Evolutionary conservation across 2,888 invertebrate genomes (phyloP), one percentile per base, ranked within the genome.

Genomic region (Plusia festucae): DNA sequence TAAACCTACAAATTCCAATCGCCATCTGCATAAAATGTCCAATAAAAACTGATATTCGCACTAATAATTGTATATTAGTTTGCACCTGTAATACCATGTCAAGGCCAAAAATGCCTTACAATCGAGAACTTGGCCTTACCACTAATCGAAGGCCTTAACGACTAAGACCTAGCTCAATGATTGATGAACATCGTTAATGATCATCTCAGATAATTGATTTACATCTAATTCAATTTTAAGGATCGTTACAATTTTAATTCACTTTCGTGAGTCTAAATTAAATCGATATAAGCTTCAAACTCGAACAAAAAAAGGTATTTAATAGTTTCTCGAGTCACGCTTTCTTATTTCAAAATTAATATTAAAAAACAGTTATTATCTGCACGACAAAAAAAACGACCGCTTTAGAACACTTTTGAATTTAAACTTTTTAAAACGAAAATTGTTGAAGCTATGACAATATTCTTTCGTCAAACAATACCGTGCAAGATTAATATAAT

Each of bases 151-250:
- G 73, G 68, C 61, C 56, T 61, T 75, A 69, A 86, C 82, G 84
- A 85, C 80, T 79, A 70, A 73, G 74, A 73, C 79, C 73, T 72
- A 70, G 73, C 65, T 46, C 18, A 56, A 32, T 79, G 81, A 79
- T 80, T 86, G 80, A 89, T 89, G 85, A 61, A 32, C 67, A 68
- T 75, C 71, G 79, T 80, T 85, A 82, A 85, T 77, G 76, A 81
- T 76, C 67, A 66, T 73, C 70, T 65, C 55, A 30, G 69, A 70
- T 84, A 84, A 89, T 89, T 88, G 87, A 87, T 87, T 85, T 79
- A 70, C 68, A 70, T 81, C 82, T 81, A 78, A 85, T 82, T 85
- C 32, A 68, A 72, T 76, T 76, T 68, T 60, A 61, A 64, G 57
- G 53, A 53, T 65, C 56, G 53, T 53, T 70, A 76, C 55, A 49